Base-by-base conservation (phyloP, 2,113 vertebrate genomes). In the Syngnathoides biaculeatus region DNA sequence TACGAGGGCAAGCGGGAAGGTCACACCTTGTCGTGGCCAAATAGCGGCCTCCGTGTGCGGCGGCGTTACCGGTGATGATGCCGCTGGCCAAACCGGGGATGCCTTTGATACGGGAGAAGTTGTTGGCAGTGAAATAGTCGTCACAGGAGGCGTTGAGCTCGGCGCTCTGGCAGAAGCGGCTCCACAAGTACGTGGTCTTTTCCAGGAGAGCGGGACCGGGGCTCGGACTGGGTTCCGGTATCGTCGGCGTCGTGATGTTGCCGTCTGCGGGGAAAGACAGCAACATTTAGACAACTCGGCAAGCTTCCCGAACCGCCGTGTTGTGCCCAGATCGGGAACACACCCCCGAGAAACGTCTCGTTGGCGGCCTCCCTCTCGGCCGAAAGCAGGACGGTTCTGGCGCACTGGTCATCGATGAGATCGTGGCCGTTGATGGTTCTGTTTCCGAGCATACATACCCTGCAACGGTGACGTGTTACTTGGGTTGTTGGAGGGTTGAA, bases 371-470 rank as follows among this genome's bases (percentile, higher is more conserved):
- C 59, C 0, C 17, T 65, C 8, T 59, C 71, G 1, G 1, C 8
- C 0, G 43, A 1, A 67, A 74, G 65, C 7, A n/a, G 6, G 43
- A 76, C 0, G 0, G 87, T 92, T 77, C 95, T 97, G 1, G 65
- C 86, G 83, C 86, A 91, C 0, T 39, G 58, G 10, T 10, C 0
- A 1, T 90, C 89, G 0, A 73, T 45, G 2, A 95, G 67, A 9
- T 88, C 80, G 5, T 94, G 92, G 40, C 82, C 83, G 38, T 90
- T 94, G 62, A 97, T 91, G 0, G 92, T 94, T 14, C 94, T 87
- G 75, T 97, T 95, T 8, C 95, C 95, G 80, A 97, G 85, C 91
- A 96, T 92, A 79, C 95, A 97, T 60, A 97, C 93, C 1, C 95
- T 93, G 79, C 2, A 4, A 39, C 35, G 48, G 24, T 10, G 11